Base-by-base conservation (phyloP, 1,140 invertebrate species). In the Bombus terrestris region DNA sequence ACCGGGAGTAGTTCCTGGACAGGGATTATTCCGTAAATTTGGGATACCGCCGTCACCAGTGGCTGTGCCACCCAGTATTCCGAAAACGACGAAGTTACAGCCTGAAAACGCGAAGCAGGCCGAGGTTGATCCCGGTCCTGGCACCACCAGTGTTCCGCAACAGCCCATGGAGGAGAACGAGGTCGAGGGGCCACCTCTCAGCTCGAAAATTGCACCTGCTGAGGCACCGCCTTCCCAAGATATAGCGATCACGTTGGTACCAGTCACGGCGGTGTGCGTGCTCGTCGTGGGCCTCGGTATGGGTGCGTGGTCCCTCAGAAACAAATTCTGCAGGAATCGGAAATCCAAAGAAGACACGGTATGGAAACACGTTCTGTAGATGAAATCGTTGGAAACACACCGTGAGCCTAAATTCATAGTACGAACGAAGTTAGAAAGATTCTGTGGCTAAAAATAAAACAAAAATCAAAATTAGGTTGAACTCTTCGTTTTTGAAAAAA, bases 221-320 rank as follows among this genome's bases (percentile, higher is more conserved):
- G 39, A 94, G 84, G 86, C 83, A 28, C 89, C 92, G 15, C 89
- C 93, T 18, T 92, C 93, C 3, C 92, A 94, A 32, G 96, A 96
- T 82, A 87, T 96, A 10, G 93, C 95, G 0, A 94, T 96, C 86
- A 96, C 96, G 9, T 91, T 97, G 25, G 95, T 97, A 35, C 96
- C 97, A 0, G 93, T 97, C 37, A 93, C 96, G 13, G 96, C 95
- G 6, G 94, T 97, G 37, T 96, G 94, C 81, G 95, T 93, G 1
- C 93, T 97, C 13, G 93, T 97, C 59, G 89, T 97, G 9, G 95
- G 95, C 5, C 93, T 96, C 28, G 96, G 95, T 0, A 92, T 96
- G 28, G 93, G 96, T 3, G 95, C 94, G 2, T 95, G 96, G 84
- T 94, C 96, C 2, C 96, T 96, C 83, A 95, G 96, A 12, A 96